Evolutionary conservation across 1,140 invertebrate genomes (phyloP).

Genomic region (Aporrectodea caliginosa): DNA sequence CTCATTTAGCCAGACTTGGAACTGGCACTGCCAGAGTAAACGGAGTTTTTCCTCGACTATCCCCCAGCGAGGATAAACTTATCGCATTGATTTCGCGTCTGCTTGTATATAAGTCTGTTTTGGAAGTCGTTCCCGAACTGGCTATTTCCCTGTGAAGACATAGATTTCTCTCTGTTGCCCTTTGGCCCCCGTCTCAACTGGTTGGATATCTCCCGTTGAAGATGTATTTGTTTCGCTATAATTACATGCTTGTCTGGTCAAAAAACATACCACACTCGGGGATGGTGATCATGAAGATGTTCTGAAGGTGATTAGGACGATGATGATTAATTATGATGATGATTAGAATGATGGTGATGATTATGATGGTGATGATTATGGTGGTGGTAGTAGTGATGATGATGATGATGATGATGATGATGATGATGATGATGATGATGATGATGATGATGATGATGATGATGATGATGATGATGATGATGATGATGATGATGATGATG

Average conservation of each 20-base stretch:
- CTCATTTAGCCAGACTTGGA: no score
- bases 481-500: constrained; percentile 2
- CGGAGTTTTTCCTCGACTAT: no score
- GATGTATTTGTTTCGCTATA: no score
- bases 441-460: constrained; percentile 3
- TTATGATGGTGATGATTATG: not conserved
- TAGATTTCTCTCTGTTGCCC: no score
- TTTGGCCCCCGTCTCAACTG: not conserved
- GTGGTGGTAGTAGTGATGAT: not conserved
- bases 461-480: constrained; percentile 2
- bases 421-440: not conserved
- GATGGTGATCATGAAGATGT: not conserved
- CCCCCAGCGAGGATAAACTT: no score
- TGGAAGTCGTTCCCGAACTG: no score
- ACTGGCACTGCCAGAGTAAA: no score
- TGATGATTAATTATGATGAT: not conserved
- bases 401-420: constrained; percentile 2
- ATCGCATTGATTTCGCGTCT: no score
- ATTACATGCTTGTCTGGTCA: not conserved
- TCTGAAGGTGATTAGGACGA: not conserved
- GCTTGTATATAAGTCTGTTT: no score
- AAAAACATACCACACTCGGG: not conserved
- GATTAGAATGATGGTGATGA: not conserved
- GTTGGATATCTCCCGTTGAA: no score
- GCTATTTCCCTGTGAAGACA: no score